Conservation (phyloP, 2,113 vertebrate genomes). For the Channa maculata region DNA sequence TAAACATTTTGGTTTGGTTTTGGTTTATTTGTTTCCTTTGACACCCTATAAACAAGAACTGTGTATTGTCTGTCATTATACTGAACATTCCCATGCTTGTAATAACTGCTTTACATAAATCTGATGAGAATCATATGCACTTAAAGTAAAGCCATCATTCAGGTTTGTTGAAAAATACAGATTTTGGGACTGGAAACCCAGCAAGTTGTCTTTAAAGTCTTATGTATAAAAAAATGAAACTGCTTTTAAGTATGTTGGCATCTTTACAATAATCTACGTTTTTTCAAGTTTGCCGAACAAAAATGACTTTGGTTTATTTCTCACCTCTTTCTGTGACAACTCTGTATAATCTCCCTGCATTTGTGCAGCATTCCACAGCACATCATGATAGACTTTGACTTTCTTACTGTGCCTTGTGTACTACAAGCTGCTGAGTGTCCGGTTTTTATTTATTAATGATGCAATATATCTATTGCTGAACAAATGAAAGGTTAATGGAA, state of each 20-base stretch:
- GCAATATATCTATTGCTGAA: too few relatives aligned
- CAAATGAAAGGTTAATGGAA: too few relatives aligned
- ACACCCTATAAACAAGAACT: conserved; percentile 60
- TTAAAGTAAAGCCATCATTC: conserved; percentile 25
- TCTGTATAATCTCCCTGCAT: not conserved
- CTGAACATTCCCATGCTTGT: conserved; percentile 28
- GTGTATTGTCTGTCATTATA: conserved; percentile 66
- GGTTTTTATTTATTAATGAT: too few relatives aligned
- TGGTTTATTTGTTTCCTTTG: conserved; percentile 54
- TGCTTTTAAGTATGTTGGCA: conserved; percentile 3
- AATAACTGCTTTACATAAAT: conserved; percentile 57
- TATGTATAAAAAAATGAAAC: not conserved
- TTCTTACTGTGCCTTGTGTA: too few relatives aligned
- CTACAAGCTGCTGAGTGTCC: too few relatives aligned
- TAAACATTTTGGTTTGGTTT: conserved; percentile 46
- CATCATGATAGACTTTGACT: too few relatives aligned
- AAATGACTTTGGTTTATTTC: not conserved
- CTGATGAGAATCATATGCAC: conserved; percentile 57
- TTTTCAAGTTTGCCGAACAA: not conserved
- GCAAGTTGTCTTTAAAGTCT: conserved; percentile 2
- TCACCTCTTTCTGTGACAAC: not conserved
- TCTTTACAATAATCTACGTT: not conserved
- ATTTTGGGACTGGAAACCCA: conserved; percentile 5
- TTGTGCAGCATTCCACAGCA: too few relatives aligned
- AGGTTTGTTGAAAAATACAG: conserved; percentile 37